Conservation (phyloP, 2,888 invertebrate species). For the Agrochola litura region DNA sequence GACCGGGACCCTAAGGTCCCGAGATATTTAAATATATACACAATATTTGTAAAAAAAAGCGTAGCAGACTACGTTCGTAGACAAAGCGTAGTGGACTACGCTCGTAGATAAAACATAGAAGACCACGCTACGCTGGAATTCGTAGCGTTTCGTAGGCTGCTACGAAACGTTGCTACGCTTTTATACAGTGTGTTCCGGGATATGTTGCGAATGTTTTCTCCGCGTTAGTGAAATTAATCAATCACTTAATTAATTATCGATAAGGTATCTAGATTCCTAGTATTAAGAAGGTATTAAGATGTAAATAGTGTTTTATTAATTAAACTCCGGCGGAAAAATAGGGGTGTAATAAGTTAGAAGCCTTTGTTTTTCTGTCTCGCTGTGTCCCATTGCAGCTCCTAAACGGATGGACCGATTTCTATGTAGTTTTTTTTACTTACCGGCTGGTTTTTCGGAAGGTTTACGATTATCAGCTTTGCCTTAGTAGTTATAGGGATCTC, state of each 20-base stretch:
- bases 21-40: no score
- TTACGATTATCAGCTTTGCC: background rate
- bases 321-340: background rate
- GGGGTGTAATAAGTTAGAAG: background rate
- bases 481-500: background rate
- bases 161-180: constrained; percentile 28
- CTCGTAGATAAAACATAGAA: constrained; percentile 20
- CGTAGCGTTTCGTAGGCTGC: constrained; percentile 35
- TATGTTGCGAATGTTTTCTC: background rate
- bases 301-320: background rate
- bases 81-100: background rate
- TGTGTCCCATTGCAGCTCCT: background rate
- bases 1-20: no score
- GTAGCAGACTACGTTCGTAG: constrained; percentile 13
- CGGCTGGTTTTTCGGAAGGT: background rate
- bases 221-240: background rate
- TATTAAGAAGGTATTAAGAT: background rate
- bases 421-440: background rate
- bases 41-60: background rate
- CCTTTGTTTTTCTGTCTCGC: no score
- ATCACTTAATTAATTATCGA: background rate
- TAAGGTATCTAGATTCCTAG: background rate
- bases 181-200: background rate
- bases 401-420: background rate
- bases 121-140: background rate